Conservation (phyloP, 2,888 invertebrate species). For the Syrista parreyssii region DNA sequence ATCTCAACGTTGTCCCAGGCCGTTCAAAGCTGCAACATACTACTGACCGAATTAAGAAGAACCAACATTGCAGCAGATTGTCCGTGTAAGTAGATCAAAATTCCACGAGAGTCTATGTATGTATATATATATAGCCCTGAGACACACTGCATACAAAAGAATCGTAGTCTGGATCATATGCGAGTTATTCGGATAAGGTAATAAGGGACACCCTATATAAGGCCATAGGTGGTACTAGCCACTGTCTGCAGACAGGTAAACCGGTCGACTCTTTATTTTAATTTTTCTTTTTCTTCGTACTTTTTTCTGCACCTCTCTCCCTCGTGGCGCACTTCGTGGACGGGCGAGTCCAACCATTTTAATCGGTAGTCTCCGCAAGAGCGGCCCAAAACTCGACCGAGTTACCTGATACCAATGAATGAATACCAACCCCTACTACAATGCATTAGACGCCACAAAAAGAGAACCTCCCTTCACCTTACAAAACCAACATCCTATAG, state of each 20-base stretch:
- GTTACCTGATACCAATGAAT: conserved; percentile 61
- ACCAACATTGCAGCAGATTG: not conserved
- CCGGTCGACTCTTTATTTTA: conserved; percentile 51
- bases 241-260: conserved; percentile 51
- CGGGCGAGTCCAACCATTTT: not conserved
- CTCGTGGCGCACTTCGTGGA: conserved; percentile 12
- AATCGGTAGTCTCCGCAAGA: conserved; percentile 6
- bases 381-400: conserved; percentile 29
- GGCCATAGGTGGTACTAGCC: conserved; percentile 29
- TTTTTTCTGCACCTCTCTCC: conserved; percentile 17
- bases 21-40: not conserved
- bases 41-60: not conserved
- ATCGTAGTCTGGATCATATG: not conserved
- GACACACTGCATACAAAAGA: not conserved
- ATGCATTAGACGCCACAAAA: conserved; percentile 29
- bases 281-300: conserved; percentile 27
- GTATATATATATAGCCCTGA: not conserved
- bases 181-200: not conserved
- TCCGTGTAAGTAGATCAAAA: not conserved
- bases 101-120: not conserved
- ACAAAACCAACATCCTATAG: conserved; percentile 28
- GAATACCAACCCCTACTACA: conserved; percentile 38
- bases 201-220: conserved; percentile 22
- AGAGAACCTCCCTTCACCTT: conserved; percentile 29
- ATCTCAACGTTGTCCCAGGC: conserved; percentile 3